phyloP scores from a whole-genome alignment of 2,888 invertebrate genomes.

The Phortica okadai region DNA sequence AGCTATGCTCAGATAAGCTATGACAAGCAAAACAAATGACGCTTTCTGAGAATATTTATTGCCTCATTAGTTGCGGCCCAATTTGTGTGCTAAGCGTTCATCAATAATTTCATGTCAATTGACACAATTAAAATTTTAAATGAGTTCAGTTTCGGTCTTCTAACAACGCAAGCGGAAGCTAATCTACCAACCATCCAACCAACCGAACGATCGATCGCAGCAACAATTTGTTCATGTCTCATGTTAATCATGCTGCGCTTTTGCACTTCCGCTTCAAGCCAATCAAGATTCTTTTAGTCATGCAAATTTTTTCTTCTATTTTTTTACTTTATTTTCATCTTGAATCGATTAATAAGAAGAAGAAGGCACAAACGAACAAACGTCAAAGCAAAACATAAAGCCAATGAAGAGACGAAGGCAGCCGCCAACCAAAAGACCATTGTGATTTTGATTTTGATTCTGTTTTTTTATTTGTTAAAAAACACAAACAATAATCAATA shows the following conservation, averaged over 20 bases:
- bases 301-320: not conserved
- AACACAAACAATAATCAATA: constrained; percentile 19
- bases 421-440: not conserved
- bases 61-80: not conserved
- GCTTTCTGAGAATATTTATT: not conserved
- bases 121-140: constrained; percentile 21
- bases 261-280: constrained; percentile 20
- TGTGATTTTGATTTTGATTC: not conserved
- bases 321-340: not conserved
- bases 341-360: not conserved
- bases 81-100: not conserved
- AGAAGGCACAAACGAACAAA: not conserved
- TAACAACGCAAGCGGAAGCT: constrained; percentile 6
- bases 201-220: not conserved
- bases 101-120: not conserved
- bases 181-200: not conserved
- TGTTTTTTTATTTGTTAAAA: not conserved
- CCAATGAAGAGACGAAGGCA: not conserved
- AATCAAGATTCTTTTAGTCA: constrained; percentile 26
- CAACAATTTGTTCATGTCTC: not conserved
- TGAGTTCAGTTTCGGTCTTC: constrained; percentile 2
- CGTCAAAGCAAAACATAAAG: not conserved
- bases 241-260: not conserved
- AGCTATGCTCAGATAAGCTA: not conserved
- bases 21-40: not conserved